phyloP scores from a whole-genome alignment of 1,140 invertebrate genomes.

The Lordiphosa mommai region DNA sequence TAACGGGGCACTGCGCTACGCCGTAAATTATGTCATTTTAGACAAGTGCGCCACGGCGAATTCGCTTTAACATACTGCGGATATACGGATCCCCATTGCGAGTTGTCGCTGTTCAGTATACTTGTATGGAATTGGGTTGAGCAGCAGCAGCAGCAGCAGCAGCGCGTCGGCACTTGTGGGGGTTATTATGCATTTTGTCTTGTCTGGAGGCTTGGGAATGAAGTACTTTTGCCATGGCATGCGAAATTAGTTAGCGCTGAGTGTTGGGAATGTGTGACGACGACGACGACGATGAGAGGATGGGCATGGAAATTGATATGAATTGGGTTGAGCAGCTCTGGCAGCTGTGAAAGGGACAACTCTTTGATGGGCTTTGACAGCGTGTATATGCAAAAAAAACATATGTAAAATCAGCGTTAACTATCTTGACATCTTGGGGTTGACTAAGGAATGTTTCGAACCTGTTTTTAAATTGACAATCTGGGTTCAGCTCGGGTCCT shows the following conservation, averaged over 20 bases:
- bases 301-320: constrained; percentile 58
- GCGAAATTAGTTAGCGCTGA: constrained; percentile 69
- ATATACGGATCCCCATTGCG: constrained; percentile 28
- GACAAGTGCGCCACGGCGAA: constrained; percentile 63
- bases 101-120: constrained; percentile 41
- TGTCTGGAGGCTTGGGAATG: constrained; percentile 39
- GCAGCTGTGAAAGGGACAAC: constrained; percentile 53
- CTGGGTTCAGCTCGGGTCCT: too few relatives aligned
- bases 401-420: constrained; percentile 20
- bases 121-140: constrained; percentile 68
- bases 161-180: constrained; percentile 9
- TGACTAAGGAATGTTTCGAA: neutral
- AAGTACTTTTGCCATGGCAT: constrained; percentile 50
- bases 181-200: constrained; percentile 69
- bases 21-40: constrained; percentile 76
- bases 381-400: constrained; percentile 5
- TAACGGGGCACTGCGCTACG: constrained; percentile 67
- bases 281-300: constrained; percentile 3
- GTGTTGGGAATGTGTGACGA: constrained; percentile 52
- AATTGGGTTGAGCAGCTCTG: constrained; percentile 56
- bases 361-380: constrained; percentile 56
- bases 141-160: constrained; percentile 24
- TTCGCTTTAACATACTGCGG: constrained; percentile 49
- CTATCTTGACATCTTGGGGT: constrained; percentile 12
- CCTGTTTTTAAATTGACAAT: too few relatives aligned